phyloP scores from a whole-genome alignment of 1,140 invertebrate species.

The Steinernema khuongi region DNA sequence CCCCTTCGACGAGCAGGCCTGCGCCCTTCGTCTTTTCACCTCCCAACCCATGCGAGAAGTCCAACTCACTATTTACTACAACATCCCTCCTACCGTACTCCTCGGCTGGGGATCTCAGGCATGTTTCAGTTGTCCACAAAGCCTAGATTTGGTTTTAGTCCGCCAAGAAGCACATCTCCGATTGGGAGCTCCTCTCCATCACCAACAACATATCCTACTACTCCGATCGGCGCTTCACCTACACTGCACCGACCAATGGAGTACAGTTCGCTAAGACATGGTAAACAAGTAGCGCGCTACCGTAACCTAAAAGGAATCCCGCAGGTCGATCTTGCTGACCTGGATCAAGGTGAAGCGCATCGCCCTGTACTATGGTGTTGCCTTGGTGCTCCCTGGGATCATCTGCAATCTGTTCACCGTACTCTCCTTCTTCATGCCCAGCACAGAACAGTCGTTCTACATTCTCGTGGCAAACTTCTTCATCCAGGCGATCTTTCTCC shows the following conservation, averaged over 20 bases:
- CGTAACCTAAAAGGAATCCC: neutral
- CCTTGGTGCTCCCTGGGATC: slow-evolving; percentile 35
- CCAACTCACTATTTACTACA: slow-evolving; percentile 31
- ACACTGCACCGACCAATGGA: slow-evolving; percentile 27
- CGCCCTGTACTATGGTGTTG: slow-evolving; percentile 29
- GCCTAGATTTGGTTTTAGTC: too few relatives aligned
- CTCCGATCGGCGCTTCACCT: slow-evolving; percentile 16
- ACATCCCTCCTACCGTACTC: slow-evolving; percentile 29
- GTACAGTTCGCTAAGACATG: slow-evolving; percentile 35
- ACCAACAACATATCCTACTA: slow-evolving; percentile 26
- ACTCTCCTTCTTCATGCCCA: slow-evolving; percentile 34
- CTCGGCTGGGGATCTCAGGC: slow-evolving; percentile 43
- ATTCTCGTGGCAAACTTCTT: slow-evolving; percentile 41
- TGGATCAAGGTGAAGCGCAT: slow-evolving; percentile 28
- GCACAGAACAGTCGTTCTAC: slow-evolving; percentile 36
- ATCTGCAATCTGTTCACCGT: slow-evolving; percentile 34
- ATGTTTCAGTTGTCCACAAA: too few relatives aligned
- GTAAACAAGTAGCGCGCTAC: too few relatives aligned
- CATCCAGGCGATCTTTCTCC: slow-evolving; percentile 38
- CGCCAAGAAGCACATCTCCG: slow-evolving; percentile 35
- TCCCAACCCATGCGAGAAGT: slow-evolving; percentile 43
- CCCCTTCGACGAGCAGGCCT: slow-evolving; percentile 42
- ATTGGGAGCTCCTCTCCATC: slow-evolving; percentile 40
- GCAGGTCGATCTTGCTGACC: slow-evolving; percentile 18
- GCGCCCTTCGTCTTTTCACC: slow-evolving; percentile 39